Conservation (phyloP, 2,797 vertebrate species). For the Morus bassanus region DNA sequence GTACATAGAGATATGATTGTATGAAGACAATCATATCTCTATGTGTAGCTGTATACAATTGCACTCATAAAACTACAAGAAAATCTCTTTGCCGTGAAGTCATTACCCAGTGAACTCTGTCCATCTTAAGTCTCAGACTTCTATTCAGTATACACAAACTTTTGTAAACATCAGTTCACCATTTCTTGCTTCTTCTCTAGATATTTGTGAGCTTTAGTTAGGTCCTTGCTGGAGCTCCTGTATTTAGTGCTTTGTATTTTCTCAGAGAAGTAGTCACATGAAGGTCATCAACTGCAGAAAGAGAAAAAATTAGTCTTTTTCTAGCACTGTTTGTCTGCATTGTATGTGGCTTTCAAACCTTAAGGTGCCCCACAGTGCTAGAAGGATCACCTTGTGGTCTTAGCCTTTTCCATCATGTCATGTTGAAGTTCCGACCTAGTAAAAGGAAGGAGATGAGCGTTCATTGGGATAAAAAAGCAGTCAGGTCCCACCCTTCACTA, state of each 20-base stretch:
- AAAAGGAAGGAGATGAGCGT: neutral
- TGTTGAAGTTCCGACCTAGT: neutral
- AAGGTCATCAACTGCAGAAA: neutral
- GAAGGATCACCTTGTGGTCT: neutral
- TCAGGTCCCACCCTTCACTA: neutral
- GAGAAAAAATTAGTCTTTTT: neutral
- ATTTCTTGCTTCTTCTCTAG: neutral
- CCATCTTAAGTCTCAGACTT: neutral
- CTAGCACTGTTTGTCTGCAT: neutral
- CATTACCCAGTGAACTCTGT: neutral
- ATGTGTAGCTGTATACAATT: neutral
- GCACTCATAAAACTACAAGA: neutral
- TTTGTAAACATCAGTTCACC: neutral
- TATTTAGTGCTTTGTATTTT: neutral
- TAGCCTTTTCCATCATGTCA: neutral
- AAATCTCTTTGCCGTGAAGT: neutral
- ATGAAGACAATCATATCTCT: neutral
- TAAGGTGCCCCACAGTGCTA: neutral
- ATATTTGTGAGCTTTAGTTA: neutral
- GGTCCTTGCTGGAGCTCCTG: neutral
- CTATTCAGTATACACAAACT: neutral
- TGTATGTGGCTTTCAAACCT: neutral
- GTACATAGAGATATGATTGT: no score
- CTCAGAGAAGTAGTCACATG: neutral
- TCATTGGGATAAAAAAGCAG: neutral